Conservation (phyloP, 2,888 invertebrate species). For the Beris chalybata region DNA sequence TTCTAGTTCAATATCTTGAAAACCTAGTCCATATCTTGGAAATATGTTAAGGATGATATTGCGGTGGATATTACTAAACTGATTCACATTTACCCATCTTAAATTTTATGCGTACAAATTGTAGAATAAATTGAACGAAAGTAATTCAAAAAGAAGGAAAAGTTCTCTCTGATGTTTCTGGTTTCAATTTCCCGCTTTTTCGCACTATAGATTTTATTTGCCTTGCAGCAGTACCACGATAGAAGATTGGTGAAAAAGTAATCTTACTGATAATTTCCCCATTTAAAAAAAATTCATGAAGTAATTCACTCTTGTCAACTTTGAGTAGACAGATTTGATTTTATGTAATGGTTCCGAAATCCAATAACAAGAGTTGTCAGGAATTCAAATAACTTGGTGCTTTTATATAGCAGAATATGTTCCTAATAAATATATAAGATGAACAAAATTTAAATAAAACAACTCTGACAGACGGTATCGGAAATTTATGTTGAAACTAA, state of each 20-base stretch:
- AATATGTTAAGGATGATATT: neutral
- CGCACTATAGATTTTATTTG: constrained; percentile 4
- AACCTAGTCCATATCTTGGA: too few species aligned
- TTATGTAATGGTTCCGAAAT: constrained; percentile 18
- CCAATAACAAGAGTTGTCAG: neutral
- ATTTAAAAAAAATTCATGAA: too few species aligned
- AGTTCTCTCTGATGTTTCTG: constrained; percentile 9
- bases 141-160: constrained; percentile 28
- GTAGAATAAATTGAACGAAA: constrained; percentile 38
- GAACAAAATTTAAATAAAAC: constrained; percentile 17
- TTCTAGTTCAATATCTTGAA: neutral
- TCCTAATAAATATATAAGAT: neutral
- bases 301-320: neutral
- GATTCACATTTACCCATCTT: constrained; percentile 2
- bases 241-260: constrained; percentile 10
- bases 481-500: constrained; percentile 13
- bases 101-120: constrained; percentile 33
- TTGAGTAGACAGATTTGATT: constrained; percentile 35
- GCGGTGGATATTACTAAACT: constrained; percentile 6
- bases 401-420: neutral
- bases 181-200: constrained; percentile 35
- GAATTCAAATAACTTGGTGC: neutral
- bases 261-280: constrained; percentile 9
- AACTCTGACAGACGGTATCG: constrained; percentile 1
- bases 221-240: neutral